Percentiles rank a stretch among this genome's conserved stretches.
Conservation (phyloP, 2,888 invertebrate genomes). For the Sinodicranocentrus sp. region DNA sequence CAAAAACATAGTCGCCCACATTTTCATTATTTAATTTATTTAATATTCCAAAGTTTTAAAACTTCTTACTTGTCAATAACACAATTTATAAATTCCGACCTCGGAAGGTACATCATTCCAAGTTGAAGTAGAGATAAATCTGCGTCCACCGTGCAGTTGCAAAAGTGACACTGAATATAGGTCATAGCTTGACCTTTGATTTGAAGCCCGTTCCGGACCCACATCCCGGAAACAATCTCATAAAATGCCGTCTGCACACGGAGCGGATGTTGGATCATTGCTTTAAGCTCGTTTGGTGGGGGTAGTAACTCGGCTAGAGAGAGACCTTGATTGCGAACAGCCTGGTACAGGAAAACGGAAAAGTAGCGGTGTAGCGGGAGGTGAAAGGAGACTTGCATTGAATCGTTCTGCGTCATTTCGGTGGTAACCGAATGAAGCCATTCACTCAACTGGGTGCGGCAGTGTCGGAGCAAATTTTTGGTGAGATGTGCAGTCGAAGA, state of each 20-base stretch:
- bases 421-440: constrained; percentile 82
- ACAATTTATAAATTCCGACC: constrained; percentile 90
- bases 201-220: constrained; percentile 98
- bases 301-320: constrained; percentile 89
- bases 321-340: constrained; percentile 86
- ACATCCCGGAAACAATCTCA: constrained; percentile 95
- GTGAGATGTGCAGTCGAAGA: constrained; percentile 86
- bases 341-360: constrained; percentile 91
- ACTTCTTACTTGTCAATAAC: constrained; percentile 88
- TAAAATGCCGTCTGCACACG: constrained; percentile 91
- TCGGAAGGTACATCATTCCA: constrained; percentile 83
- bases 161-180: constrained; percentile 96
- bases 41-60: too few species aligned
- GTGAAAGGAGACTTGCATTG: constrained; percentile 95
- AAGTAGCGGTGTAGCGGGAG: constrained; percentile 97
- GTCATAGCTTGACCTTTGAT: constrained; percentile 99
- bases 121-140: constrained; percentile 97
- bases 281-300: constrained; percentile 86
- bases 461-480: constrained; percentile 86
- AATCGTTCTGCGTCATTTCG: constrained; percentile 83
- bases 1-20: too few species aligned
- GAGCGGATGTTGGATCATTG: constrained; percentile 91
- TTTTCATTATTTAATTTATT: too few species aligned
- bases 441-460: constrained; percentile 88
- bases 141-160: constrained; percentile 98